Base-by-base conservation (phyloP, 2,113 vertebrate genomes). In the Sturnus vulgaris region DNA sequence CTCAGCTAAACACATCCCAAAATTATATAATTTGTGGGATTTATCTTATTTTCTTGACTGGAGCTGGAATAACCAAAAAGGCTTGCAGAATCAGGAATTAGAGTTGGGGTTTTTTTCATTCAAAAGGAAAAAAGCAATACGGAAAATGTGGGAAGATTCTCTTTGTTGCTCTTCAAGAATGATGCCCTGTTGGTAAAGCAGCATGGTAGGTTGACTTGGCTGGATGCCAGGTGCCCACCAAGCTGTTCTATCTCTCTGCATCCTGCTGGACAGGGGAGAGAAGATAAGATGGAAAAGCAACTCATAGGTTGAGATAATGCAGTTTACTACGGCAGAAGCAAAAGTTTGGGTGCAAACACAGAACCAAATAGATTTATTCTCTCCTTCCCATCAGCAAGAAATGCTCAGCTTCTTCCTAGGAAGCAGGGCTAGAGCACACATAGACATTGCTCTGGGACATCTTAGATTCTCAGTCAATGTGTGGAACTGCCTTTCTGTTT, bases 391-490 rank as follows among this genome's bases (percentile, higher is more conserved):
- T 30, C 9, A 66, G 10, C 12, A 4, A n/a, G 7, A 2, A 27
- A n/a, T 52, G 11, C 52, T 59, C 12, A 24, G 5, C 8, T 65
- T 17, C 33, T 66, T n/a, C 39, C 39, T 1, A 1, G 44, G 28
- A 59, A 66, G 46, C 7, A 8, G 37, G 13, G 12, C 27, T 52
- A 10, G 33, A 66, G 37, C 33, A 50, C 37, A 28, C 0, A 0
- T 3, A 33, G 44, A 4, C 0, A 1, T 39, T 39, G 10, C 12
- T 52, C 10, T 28, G 46, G 59, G 52, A 42, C 2, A 1, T 18
- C 23, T 66, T 33, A 47, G 35, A 27, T 79, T 40, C n/a, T 44
- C 39, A 75, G 14, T 16, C 16, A 24, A 33, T 5, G 12, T 1
- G 4, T 79, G 31, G 28, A 40, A 31, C 21, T 66, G 9, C 17